A percentile compares a stretch with the other conserved stretches of the same genome.
These are phyloP conservation scores for Knipowitschia caucasica DNA, from an alignment of 2,797 vertebrate genomes.

Conservation along the genomic window DNA sequence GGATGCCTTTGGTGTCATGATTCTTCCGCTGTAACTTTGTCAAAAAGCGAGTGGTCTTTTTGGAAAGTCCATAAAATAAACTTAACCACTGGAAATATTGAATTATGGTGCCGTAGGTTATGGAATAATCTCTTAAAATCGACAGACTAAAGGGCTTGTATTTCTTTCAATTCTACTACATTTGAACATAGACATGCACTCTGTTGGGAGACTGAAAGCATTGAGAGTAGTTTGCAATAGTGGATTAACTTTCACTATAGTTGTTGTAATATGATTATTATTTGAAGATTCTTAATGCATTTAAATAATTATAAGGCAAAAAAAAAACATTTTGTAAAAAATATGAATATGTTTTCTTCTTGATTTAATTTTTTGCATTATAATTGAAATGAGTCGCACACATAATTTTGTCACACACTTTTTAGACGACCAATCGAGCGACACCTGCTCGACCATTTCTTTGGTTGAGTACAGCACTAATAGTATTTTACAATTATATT, in stretches of 20 bases:
- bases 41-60: conserved; percentile 15
- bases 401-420: too few species aligned
- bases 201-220: not conserved
- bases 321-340: too few species aligned
- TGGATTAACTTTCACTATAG: too few species aligned
- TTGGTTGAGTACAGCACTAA: too few species aligned
- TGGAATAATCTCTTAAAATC: conserved; percentile 1
- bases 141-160: not conserved
- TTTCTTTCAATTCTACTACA: not conserved
- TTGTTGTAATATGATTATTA: too few species aligned
- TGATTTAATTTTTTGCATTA: too few species aligned
- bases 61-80: not conserved
- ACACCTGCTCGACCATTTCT: too few species aligned
- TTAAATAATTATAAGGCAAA: not conserved
- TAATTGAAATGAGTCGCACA: too few species aligned
- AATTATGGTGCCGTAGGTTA: conserved; percentile 2
- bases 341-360: too few species aligned
- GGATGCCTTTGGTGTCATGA: conserved; percentile 19
- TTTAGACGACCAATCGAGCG: too few species aligned
- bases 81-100: not conserved
- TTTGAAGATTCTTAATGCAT: not conserved
- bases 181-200: conserved; percentile 4
- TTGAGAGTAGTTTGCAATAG: too few species aligned
- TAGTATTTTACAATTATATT: too few species aligned
- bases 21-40: conserved; percentile 9